phyloP scores from a whole-genome alignment of 2,797 vertebrate species.

The Crocidura indochinensis region DNA sequence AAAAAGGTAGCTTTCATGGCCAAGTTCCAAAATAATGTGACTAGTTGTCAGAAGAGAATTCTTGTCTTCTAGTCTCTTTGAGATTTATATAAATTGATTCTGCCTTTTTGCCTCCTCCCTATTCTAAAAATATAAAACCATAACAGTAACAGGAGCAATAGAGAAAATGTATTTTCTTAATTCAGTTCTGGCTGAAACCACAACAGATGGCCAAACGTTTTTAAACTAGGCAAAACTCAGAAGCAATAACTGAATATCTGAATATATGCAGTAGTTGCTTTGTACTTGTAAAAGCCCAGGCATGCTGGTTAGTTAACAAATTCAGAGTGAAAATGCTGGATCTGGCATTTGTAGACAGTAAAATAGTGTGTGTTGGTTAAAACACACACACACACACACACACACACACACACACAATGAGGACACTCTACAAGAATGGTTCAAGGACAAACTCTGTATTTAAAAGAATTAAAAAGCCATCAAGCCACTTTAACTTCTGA shows the following conservation, averaged over 20 bases:
- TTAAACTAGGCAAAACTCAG: slow-evolving; percentile 57
- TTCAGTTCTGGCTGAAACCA: slow-evolving; percentile 63
- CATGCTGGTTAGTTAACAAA: slow-evolving; percentile 20
- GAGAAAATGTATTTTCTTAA: slow-evolving; percentile 53
- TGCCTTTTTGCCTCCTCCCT: slow-evolving; percentile 41
- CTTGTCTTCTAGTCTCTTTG: slow-evolving; percentile 48
- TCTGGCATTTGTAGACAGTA: background rate
- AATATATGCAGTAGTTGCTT: background rate
- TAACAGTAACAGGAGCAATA: slow-evolving; percentile 60
- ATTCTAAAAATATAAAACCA: slow-evolving; percentile 68
- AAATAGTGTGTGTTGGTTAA: background rate
- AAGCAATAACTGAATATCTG: slow-evolving; percentile 56
- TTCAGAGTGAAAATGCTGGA: slow-evolving; percentile 1
- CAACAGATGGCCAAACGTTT: slow-evolving; percentile 75
- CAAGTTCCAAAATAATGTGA: slow-evolving; percentile 44
- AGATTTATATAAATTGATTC: slow-evolving; percentile 49
- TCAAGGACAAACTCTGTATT: slow-evolving; percentile 32
- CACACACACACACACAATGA: background rate
- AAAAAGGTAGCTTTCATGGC: background rate
- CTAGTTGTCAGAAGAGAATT: slow-evolving; percentile 48
- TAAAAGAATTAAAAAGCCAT: slow-evolving; percentile 56
- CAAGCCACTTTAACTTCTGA: background rate
- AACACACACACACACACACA: background rate
- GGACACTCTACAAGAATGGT: slow-evolving; percentile 15
- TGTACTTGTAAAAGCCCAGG: slow-evolving; percentile 36